Evolutionary conservation across 2,113 vertebrate genomes (phyloP), one percentile per base, ranked within the genome.

Genomic region (Petromus typicus): DNA sequence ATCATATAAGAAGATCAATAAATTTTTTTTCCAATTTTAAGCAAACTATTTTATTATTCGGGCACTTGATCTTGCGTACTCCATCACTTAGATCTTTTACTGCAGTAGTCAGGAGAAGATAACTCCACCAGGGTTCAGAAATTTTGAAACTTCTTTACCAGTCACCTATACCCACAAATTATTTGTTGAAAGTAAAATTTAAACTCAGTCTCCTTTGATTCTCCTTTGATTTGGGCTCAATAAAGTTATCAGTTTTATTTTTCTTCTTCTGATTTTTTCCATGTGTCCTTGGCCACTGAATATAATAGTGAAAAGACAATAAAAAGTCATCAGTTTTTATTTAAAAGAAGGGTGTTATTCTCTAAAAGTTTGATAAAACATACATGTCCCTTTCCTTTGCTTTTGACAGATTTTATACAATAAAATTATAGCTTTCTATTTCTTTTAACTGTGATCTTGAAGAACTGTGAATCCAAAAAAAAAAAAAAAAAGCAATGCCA

Each of bases 101-200:
- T 85, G 54, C 3, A 14, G 20, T 34, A 96, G 20, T 20, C 51
- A 69, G 17, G 71, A 69, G 27, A 91, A 54, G 56, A 54, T 57
- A 40, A 61, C 20, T 20, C 40, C 6, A 32, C 34, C 37, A 34
- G 91, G 34, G 18, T 14, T 82, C 45, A 91, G 22, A 12, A 89
- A 67, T 89, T 91, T 87, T 96, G 88, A 93, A 61, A 40, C 73
- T 78, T 82, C 64, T n/a, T 30, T 17, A 79, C 8, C 66, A 40
- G 37, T 51, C 78, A 83, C 14, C 8, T 8, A 69, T 5, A 2
- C 30, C 32, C 67, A 40, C 67, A 71, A 71, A 40, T 85, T 91
- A 59, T 16, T 4, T 83, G 27, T 61, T 57, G 30, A 11, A 69
- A 32, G 37, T 82, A 45, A 78, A 81, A 63, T 67, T 67, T 75